Base-by-base conservation (phyloP, 2,113 vertebrate species). In the Microcebus ravelobensis region DNA sequence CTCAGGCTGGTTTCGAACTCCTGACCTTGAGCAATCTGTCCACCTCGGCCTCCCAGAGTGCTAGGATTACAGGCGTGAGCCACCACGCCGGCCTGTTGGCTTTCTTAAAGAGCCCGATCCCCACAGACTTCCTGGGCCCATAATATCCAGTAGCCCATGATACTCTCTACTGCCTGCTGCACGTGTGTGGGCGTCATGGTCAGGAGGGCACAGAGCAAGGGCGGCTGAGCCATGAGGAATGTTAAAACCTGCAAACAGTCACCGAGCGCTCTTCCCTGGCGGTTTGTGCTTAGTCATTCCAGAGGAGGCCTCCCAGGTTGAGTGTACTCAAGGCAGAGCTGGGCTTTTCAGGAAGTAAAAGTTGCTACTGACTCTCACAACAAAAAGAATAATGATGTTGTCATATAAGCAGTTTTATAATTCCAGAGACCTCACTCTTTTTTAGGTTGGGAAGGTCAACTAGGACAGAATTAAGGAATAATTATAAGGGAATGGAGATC, bases 371-470 rank as follows among this genome's bases (percentile, higher is more conserved):
- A 71, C 50, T 94, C 45, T 63, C 9, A 9, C 65, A 79, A 73
- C 23, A 79, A 6, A 87, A 83, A 42, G 52, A 50, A 83, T 9
- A 29, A 77, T 34, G 18, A 14, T 36, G 17, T 34, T 82, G 34
- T 57, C 74, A 6, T 68, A 57, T 61, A 92, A 31, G 36, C 55
- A 71, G 36, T 81, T 91, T 52, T 91, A 70, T 84, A 31, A 55
- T 65, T 82, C 67, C 18, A 74, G 68, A 74, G 67, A 67, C 17
- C 25, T 57, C 42, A 63, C 29, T 74, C 23, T 55, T 73, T 57
- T 81, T 73, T 87, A 48, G 52, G 65, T 71, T 80, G 29, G 27
- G 23, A 80, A 71, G 11, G 42, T 31, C 74, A 48, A 50, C 71
- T 50, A 48, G 31, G 50, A 84, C 11, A 50, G 39, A 77, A 81